phyloP scores from a whole-genome alignment of 2,888 invertebrate species.

The Blera fallax region DNA sequence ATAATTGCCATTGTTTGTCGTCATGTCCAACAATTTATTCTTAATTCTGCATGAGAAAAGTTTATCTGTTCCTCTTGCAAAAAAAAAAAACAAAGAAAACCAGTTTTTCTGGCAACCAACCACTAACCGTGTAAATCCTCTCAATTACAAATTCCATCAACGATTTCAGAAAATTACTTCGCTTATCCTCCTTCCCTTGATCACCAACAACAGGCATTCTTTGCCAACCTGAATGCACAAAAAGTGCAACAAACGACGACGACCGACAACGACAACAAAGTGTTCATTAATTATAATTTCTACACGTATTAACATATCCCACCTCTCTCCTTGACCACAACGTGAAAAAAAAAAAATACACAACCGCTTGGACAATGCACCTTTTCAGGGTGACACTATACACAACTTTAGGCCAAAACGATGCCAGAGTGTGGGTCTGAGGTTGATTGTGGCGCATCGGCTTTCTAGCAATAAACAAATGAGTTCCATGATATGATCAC shows the following conservation, averaged over 20 bases:
- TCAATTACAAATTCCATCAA: constrained; percentile 61
- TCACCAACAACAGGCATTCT: neutral
- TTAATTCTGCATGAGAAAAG: neutral
- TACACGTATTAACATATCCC: constrained; percentile 54
- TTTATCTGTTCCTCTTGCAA: neutral
- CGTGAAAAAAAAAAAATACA: neutral
- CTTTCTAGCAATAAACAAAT: constrained; percentile 46
- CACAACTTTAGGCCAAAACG: neutral
- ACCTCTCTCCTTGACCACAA: constrained; percentile 34
- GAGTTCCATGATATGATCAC: constrained; percentile 24
- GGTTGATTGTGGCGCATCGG: constrained; percentile 21
- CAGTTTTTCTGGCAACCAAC: constrained; percentile 8
- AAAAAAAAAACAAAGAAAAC: constrained; percentile 10
- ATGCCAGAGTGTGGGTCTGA: constrained; percentile 50
- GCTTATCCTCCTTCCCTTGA: neutral
- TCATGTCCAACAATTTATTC: neutral
- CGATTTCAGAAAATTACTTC: constrained; percentile 17
- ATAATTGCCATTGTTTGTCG: neutral
- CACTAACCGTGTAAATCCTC: constrained; percentile 20
- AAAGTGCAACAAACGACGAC: constrained; percentile 9
- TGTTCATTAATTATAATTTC: constrained; percentile 63
- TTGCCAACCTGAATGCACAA: constrained; percentile 10
- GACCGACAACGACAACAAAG: constrained; percentile 19
- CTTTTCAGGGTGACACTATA: constrained; percentile 27
- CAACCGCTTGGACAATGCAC: constrained; percentile 41